Percentiles rank a stretch among this genome's conserved stretches.
Conservation (phyloP, 2,113 vertebrate species). For the human region GRCh38 chr15:69554001-69554500, state of each 20-base stretch:
- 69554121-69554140: background rate
- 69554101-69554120: background rate
- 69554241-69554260: background rate
- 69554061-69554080: background rate
- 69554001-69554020: background rate
- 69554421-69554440: background rate
- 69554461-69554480: background rate
- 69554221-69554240: background rate
- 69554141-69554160: background rate
- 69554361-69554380: background rate
- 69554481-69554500: background rate
- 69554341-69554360: background rate
- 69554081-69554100: background rate
- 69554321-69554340: background rate
- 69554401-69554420: background rate
- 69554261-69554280: background rate
- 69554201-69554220: background rate
- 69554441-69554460: background rate
- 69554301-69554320: background rate
- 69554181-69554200: background rate
- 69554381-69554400: background rate
- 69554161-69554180: background rate
- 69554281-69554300: fast-evolving
- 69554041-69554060: background rate
- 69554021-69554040: background rate